A percentile compares a stretch with the other conserved stretches of the same genome.
Conservation (phyloP, 37 sponge, comb jelly and placozoan genomes). For the Ianthella basta region DNA sequence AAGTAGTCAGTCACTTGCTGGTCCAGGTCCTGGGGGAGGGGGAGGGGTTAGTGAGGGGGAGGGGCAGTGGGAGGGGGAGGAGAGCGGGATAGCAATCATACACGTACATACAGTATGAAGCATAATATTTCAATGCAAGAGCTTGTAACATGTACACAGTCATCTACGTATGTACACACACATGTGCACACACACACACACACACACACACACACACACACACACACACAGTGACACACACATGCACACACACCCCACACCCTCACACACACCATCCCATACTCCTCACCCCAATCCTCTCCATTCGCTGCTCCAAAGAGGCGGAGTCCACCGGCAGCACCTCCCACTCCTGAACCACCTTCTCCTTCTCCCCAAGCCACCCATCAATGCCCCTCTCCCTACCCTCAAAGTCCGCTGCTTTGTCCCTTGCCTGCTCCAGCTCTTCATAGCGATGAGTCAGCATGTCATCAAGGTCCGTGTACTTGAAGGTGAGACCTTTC, state of each 20-base stretch:
- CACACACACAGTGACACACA: too few relatives aligned
- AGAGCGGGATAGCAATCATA: too few relatives aligned
- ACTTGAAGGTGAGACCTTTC: conserved; percentile 32
- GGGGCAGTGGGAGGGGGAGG: too few relatives aligned
- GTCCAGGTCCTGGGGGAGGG: conserved; percentile 35
- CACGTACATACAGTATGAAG: background rate
- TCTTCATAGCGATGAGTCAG: conserved; percentile 41
- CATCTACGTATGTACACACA: conserved; percentile 1
- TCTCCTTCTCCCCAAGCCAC: conserved; percentile 62
- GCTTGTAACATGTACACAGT: too few relatives aligned
- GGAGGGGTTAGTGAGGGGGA: background rate
- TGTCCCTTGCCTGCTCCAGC: conserved; percentile 55
- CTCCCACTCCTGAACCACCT: background rate
- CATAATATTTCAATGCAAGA: too few relatives aligned
- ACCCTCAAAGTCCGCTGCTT: conserved; percentile 48
- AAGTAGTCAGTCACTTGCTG: conserved; percentile 44
- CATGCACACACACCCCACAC: too few relatives aligned
- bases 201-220: too few relatives aligned
- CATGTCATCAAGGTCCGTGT: conserved; percentile 37
- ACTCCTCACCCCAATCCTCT: conserved; percentile 43
- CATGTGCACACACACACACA: conserved; percentile 19
- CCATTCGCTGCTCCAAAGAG: conserved; percentile 50
- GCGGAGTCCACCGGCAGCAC: conserved; percentile 62
- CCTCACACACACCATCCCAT: too few relatives aligned
- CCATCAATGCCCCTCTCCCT: conserved; percentile 34